A percentile compares a stretch with the other conserved stretches of the same genome.
Evolutionary conservation across 2,888 invertebrate genomes (phyloP).

Genomic region (Tubulanus polymorphus): DNA sequence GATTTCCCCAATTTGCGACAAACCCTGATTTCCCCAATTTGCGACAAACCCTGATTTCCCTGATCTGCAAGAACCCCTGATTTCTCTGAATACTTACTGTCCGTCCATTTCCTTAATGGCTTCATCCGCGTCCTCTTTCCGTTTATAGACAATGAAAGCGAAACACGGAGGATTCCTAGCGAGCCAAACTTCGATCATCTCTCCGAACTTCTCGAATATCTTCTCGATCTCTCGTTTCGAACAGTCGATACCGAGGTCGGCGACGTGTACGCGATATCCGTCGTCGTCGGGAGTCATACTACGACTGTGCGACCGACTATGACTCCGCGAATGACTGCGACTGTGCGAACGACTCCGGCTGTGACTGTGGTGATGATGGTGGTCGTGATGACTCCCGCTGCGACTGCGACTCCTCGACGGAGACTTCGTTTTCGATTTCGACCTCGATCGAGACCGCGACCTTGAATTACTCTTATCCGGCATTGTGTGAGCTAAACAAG

Average conservation of each 20-base stretch:
- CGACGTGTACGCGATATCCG: slow-evolving; percentile 57
- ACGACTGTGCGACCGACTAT: slow-evolving; percentile 19
- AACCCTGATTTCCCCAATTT: neutral
- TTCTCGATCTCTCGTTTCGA: slow-evolving; percentile 59
- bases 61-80: neutral
- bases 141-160: slow-evolving; percentile 62
- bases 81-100: slow-evolving; percentile 57
- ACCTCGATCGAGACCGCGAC: too few species aligned
- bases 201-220: slow-evolving; percentile 59
- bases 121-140: slow-evolving; percentile 64
- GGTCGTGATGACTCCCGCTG: too few species aligned
- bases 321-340: slow-evolving; percentile 7
- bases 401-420: too few species aligned
- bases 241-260: slow-evolving; percentile 58
- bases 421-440: too few species aligned
- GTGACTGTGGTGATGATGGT: too few species aligned
- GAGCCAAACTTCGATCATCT: slow-evolving; percentile 60
- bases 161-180: slow-evolving; percentile 62
- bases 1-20: neutral
- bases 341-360: slow-evolving; percentile 4
- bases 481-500: too few species aligned
- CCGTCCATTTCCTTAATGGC: slow-evolving; percentile 77
- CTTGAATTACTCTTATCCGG: too few species aligned
- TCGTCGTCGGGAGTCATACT: slow-evolving; percentile 37
- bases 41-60: neutral